A percentile compares a stretch with the other conserved stretches of the same genome.
Conservation (phyloP, 2,888 invertebrate genomes). For the Idaea biselata region DNA sequence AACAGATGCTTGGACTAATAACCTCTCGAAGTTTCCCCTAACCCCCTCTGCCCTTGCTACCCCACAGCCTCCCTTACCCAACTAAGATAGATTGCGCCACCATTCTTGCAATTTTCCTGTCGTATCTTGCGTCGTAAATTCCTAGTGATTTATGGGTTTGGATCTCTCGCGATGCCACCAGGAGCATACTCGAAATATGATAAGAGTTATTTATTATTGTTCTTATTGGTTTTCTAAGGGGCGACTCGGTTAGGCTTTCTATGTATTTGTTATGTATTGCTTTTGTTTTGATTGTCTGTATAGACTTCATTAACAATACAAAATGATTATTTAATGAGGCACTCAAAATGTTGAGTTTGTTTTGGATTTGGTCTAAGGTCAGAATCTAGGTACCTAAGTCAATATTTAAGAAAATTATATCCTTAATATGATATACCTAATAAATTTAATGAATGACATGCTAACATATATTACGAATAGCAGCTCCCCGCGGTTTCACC, state of each 20-base stretch:
- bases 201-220: slow-evolving; percentile 81
- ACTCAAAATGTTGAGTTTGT: too few relatives aligned
- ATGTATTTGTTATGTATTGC: slow-evolving; percentile 46
- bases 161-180: slow-evolving; percentile 81
- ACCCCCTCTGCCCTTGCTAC: slow-evolving; percentile 59
- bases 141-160: slow-evolving; percentile 89
- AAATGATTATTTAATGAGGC: slow-evolving; percentile 3
- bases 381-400: too few relatives aligned
- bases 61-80: slow-evolving; percentile 79
- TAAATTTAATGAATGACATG: too few relatives aligned
- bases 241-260: slow-evolving; percentile 47
- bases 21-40: slow-evolving; percentile 81
- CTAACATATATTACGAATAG: too few relatives aligned
- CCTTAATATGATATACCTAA: too few relatives aligned
- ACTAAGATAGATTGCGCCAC: slow-evolving; percentile 94
- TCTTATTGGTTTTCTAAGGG: slow-evolving; percentile 79
- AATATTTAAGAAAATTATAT: too few relatives aligned
- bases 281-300: slow-evolving; percentile 3
- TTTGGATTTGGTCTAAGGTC: too few relatives aligned
- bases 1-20: slow-evolving; percentile 83
- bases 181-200: slow-evolving; percentile 81
- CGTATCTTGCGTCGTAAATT: slow-evolving; percentile 94
- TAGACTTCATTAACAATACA: neutral
- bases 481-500: too few relatives aligned
- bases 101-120: slow-evolving; percentile 97